phyloP scores from a whole-genome alignment of 2,888 invertebrate species.

The Dioctria linearis region DNA sequence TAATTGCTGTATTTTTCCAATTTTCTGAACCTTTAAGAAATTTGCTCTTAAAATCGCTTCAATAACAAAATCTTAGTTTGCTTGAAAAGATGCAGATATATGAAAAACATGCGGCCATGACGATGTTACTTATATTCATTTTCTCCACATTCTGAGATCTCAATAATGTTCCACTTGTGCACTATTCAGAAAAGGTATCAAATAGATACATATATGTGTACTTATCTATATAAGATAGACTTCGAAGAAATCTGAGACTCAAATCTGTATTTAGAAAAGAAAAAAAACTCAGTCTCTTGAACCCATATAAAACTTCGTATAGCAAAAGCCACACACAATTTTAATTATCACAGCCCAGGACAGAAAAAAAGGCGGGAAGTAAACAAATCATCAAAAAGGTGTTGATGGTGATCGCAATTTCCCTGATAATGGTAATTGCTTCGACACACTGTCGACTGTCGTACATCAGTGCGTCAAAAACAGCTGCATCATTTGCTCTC shows the following conservation, averaged over 20 bases:
- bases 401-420: slow-evolving; percentile 9
- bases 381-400: slow-evolving; percentile 29
- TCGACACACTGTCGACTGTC: neutral
- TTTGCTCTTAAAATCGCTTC: neutral
- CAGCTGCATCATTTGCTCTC: slow-evolving; percentile 9
- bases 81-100: neutral
- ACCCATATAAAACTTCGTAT: neutral
- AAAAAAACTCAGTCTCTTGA: neutral
- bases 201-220: too few relatives aligned
- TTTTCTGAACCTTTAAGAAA: neutral
- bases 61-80: too few relatives aligned
- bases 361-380: neutral
- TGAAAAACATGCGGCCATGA: neutral
- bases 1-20: neutral
- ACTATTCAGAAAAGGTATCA: too few relatives aligned
- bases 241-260: neutral
- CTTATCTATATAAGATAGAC: too few relatives aligned
- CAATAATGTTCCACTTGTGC: too few relatives aligned
- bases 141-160: too few relatives aligned
- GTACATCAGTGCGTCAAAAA: neutral
- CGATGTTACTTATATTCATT: too few relatives aligned
- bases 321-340: neutral
- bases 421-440: slow-evolving; percentile 1
- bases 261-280: neutral
- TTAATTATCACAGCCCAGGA: slow-evolving; percentile 4